Evolutionary conservation across 2,888 invertebrate genomes (phyloP).

Genomic region (Ferrisia virgata): DNA sequence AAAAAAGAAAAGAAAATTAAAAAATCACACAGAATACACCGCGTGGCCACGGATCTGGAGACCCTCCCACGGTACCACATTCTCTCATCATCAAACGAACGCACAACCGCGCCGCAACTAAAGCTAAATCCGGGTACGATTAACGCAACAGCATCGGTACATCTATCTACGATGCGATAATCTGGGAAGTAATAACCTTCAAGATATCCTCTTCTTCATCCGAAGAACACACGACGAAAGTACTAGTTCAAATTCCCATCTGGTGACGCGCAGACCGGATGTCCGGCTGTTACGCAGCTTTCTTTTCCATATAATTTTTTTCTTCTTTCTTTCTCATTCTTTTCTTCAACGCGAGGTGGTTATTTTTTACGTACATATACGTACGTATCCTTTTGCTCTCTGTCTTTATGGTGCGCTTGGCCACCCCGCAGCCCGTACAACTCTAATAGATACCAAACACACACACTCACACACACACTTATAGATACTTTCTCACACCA

Average conservation of each 20-base stretch:
- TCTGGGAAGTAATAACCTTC: slow-evolving; percentile 20
- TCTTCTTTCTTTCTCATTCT: background rate
- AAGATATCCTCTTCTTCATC: background rate
- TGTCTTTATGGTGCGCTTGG: background rate
- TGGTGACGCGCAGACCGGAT: slow-evolving; percentile 36
- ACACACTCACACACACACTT: too few relatives aligned
- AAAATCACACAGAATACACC: too few relatives aligned
- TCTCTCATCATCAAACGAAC: background rate
- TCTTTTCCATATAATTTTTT: slow-evolving; percentile 29
- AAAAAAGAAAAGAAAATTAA: too few relatives aligned
- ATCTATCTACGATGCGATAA: background rate
- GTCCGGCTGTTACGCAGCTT: slow-evolving; percentile 37
- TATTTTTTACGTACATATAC: background rate
- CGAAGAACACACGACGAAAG: background rate
- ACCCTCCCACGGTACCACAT: background rate
- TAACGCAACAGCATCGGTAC: background rate
- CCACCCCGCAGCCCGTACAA: background rate
- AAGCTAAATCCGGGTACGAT: background rate
- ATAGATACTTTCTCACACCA: slow-evolving; percentile 7
- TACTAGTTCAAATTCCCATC: slow-evolving; percentile 6
- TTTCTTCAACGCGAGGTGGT: background rate
- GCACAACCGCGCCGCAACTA: background rate
- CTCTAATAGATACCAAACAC: too few relatives aligned
- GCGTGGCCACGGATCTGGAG: background rate
- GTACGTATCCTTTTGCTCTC: background rate